Conservation (phyloP, 2,113 vertebrate species). For the Aegotheles bennettii region DNA sequence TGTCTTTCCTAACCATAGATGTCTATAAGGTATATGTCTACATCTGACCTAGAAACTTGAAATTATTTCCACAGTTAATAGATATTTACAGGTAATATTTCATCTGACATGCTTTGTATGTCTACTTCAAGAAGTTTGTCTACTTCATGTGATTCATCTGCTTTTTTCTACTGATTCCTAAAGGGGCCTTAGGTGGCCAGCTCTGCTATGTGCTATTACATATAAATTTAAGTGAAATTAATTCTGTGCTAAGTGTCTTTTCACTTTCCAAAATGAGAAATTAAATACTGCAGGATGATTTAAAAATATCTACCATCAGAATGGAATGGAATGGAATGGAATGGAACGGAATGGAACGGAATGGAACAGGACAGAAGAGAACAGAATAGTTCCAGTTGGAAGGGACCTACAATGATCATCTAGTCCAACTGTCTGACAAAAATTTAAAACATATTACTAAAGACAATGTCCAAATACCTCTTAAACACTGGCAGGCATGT, state of each 20-base stretch:
- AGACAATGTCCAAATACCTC: not conserved
- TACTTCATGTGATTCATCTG: not conserved
- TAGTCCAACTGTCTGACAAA: not conserved
- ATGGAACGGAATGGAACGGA: not conserved
- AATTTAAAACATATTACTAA: not conserved
- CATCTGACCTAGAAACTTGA: not conserved
- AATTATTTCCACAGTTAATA: not conserved
- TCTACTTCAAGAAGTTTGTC: not conserved
- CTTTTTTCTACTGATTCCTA: not conserved
- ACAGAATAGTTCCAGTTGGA: not conserved
- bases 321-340: not conserved
- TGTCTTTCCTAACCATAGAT: not conserved
- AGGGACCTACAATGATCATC: not conserved
- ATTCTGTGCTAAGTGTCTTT: not conserved
- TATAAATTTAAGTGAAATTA: not conserved
- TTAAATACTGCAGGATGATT: not conserved
- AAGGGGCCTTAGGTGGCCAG: not conserved
- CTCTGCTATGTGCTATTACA: not conserved
- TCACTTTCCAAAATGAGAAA: not conserved
- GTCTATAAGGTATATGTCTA: not conserved
- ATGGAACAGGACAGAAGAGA: not conserved
- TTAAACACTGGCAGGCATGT: not conserved
- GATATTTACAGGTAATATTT: not conserved
- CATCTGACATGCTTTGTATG: not conserved
- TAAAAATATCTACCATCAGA: not conserved